Evolutionary conservation across 2,888 invertebrate genomes (phyloP).

Genomic region (Smittia aterrima): DNA sequence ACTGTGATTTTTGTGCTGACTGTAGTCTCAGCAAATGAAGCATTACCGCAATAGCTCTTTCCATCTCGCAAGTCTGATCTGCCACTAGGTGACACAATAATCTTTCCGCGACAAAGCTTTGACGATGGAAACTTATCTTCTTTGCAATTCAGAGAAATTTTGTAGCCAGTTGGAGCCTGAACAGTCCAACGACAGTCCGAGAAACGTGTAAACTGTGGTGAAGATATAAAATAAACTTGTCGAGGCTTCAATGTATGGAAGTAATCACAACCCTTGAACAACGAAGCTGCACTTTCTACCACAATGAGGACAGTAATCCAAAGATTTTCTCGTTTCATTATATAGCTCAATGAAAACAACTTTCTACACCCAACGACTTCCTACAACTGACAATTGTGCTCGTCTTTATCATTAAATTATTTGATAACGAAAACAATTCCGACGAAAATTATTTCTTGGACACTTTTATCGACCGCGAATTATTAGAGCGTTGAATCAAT

Average conservation of each 20-base stretch:
- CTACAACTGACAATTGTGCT: not conserved
- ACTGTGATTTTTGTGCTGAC: slow-evolving; percentile 46
- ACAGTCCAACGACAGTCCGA: slow-evolving; percentile 57
- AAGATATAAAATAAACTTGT: slow-evolving; percentile 54
- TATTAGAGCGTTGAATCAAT: no score
- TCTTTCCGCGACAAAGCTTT: slow-evolving; percentile 54
- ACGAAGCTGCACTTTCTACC: not conserved
- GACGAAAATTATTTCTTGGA: not conserved
- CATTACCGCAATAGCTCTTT: slow-evolving; percentile 59
- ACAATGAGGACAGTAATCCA: not conserved
- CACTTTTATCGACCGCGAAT: not conserved
- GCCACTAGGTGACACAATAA: slow-evolving; percentile 58
- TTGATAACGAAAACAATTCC: not conserved
- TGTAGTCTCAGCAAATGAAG: slow-evolving; percentile 48
- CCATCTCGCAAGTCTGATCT: slow-evolving; percentile 53
- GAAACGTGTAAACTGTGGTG: slow-evolving; percentile 55
- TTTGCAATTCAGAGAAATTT: slow-evolving; percentile 56
- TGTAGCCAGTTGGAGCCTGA: slow-evolving; percentile 53
- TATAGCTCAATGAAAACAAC: not conserved
- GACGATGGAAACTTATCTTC: slow-evolving; percentile 54
- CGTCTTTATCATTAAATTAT: not conserved
- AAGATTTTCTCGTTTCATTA: not conserved
- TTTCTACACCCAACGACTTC: not conserved
- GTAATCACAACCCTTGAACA: slow-evolving; percentile 7
- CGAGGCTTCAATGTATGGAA: slow-evolving; percentile 48